Conservation (phyloP, 2,113 vertebrate species). For the Xiphorhynchus elegans region DNA sequence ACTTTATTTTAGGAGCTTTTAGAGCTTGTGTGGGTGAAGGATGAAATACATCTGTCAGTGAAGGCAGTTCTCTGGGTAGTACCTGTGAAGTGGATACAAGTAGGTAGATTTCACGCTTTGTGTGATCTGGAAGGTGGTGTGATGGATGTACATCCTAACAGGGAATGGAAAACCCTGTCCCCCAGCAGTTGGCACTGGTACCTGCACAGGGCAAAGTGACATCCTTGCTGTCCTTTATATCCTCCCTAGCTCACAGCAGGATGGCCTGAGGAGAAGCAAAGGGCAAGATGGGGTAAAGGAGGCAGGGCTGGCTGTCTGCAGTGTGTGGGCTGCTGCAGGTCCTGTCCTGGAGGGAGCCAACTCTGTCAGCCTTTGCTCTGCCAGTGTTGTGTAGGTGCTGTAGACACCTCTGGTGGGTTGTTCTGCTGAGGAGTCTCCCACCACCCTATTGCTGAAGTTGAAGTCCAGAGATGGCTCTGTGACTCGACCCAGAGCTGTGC, state of each 20-base stretch:
- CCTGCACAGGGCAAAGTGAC: not conserved
- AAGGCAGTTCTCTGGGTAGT: not conserved
- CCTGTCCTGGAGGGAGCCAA: not conserved
- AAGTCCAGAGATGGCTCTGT: fast-evolving
- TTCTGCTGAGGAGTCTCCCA: not conserved
- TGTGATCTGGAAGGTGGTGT: fast-evolving
- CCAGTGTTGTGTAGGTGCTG: not conserved
- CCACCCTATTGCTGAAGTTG: not conserved
- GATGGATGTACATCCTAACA: not conserved
- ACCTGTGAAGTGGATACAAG: not conserved
- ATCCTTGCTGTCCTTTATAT: not conserved
- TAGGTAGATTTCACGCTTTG: not conserved
- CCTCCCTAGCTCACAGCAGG: not conserved
- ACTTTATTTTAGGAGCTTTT: not conserved
- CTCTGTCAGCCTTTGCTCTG: not conserved
- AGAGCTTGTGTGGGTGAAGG: not conserved
- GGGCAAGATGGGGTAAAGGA: not conserved
- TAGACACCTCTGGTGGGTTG: not conserved
- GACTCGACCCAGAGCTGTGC: fast-evolving
- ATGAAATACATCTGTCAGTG: not conserved
- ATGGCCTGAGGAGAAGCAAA: not conserved
- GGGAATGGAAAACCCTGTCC: not conserved
- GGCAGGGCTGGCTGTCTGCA: not conserved
- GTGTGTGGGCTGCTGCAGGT: not conserved
- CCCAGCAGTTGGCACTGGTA: not conserved